Evolutionary conservation across 2,797 vertebrate species (phyloP), one percentile per base, ranked within the genome.

Genomic region (Cyprinella venusta): DNA sequence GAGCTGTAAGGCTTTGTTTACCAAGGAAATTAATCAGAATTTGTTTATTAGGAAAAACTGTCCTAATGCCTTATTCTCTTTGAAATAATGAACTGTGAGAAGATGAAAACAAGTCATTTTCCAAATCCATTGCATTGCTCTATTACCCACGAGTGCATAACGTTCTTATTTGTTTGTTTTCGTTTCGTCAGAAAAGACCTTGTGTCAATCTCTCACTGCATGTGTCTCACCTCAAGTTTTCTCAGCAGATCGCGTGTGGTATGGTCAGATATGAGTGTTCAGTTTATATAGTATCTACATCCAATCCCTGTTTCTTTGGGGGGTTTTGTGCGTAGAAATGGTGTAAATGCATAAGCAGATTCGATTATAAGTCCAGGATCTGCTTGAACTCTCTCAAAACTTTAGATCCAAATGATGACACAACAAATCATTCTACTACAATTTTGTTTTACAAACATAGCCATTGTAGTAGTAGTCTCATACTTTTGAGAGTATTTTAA

Each of bases 1-100:
- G 90, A 91, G 86, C 88, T 91, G 91, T 92, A 93, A 92, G 90
- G 89, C 86, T 75, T 87, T 93, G 91, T 92, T 93, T 93, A 91
- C 91, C 81, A 80, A 90, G 83, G 84, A 93, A 93, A 93, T 93
- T 92, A 92, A 94, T 94, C 92, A 93, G 88, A 89, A 89, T 93
- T 90, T 94, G 93, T 94, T 94, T 94, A 93, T 94, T 86, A 56
- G 80, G 38, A 81, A 91, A 88, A 90, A 82, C 89, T 90, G 90
- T 93, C 89, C 89, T 94, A 93, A 94, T 94, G 92, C 92, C 88
- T 91, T 91, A 94, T 95, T 94, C 93, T 93, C 90, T 95, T 95
- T 95, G 94, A 95, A 94, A 94, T 94, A 94, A 94, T 93, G 91
- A 93, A 92, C 88, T 91, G 91, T 88, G 90, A 88, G 89, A 86